A percentile compares a stretch with the other conserved stretches of the same genome.
Evolutionary conservation across 2,797 vertebrate species (phyloP).

Genomic region (Poecile montanus): DNA sequence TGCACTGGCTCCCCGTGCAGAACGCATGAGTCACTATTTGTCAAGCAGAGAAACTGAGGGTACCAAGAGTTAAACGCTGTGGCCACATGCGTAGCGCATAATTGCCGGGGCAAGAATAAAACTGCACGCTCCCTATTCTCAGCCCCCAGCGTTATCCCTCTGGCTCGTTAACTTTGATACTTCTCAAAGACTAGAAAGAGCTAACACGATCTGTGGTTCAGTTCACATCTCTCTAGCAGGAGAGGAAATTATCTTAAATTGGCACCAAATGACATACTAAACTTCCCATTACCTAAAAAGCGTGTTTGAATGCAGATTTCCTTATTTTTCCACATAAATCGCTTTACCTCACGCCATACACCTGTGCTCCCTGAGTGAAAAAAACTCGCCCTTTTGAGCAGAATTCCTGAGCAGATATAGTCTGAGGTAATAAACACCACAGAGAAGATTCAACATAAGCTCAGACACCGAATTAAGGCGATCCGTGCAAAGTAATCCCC

Average conservation of each 20-base stretch:
- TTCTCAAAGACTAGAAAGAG: neutral
- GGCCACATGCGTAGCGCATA: neutral
- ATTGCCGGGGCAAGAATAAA: slow-evolving; percentile 25
- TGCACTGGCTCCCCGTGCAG: neutral
- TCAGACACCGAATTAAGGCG: slow-evolving; percentile 16
- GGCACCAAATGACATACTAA: slow-evolving; percentile 25
- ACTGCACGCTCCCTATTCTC: neutral
- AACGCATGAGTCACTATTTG: neutral
- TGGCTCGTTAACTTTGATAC: neutral
- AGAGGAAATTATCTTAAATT: slow-evolving; percentile 3
- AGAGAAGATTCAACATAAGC: neutral
- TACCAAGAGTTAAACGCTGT: neutral
- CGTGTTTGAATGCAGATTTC: slow-evolving; percentile 2
- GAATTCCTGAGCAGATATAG: slow-evolving; percentile 6
- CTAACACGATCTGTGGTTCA: neutral
- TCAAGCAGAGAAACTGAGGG: neutral
- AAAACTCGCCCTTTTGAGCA: neutral
- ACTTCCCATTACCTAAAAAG: slow-evolving; percentile 16
- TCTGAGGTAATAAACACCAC: neutral
- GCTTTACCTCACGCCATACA: neutral
- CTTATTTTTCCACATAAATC: neutral
- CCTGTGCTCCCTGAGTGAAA: neutral
- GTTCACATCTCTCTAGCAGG: neutral
- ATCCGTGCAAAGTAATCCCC: neutral
- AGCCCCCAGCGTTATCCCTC: neutral